Conservation (phyloP, 2,797 vertebrate genomes). For the Psittacula derbiana region DNA sequence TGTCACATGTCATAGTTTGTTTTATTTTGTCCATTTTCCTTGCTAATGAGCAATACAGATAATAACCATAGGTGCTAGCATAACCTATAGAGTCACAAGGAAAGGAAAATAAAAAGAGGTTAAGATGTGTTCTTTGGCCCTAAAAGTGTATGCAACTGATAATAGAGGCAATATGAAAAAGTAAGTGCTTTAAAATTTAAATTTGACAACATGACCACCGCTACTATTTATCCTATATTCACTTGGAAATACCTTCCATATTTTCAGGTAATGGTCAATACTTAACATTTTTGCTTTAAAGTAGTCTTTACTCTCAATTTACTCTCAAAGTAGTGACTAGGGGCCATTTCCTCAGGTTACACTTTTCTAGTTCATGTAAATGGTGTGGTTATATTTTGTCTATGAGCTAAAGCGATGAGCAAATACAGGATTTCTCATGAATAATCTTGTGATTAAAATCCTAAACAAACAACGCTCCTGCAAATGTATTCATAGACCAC, state of each 20-base stretch:
- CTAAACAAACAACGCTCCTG: background rate
- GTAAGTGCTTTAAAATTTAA: background rate
- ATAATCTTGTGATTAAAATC: background rate
- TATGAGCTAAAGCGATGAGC: background rate
- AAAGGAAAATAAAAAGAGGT: background rate
- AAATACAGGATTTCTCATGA: background rate
- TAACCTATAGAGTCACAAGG: background rate
- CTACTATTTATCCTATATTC: background rate
- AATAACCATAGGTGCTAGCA: background rate
- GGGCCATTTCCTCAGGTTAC: background rate
- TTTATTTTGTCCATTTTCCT: slow-evolving; percentile 12
- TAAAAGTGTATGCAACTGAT: background rate
- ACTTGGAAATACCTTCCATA: background rate
- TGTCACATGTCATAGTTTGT: background rate
- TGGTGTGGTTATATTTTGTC: background rate
- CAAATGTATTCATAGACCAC: background rate
- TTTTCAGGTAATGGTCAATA: background rate
- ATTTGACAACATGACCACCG: background rate
- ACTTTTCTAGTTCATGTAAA: background rate
- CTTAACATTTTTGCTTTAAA: background rate
- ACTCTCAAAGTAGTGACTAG: background rate
- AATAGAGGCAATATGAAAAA: background rate
- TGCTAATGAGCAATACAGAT: background rate
- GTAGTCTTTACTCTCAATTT: background rate
- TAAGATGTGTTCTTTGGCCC: background rate